phyloP scores from a whole-genome alignment of 2,797 vertebrate genomes.

The Pseudochirops cupreus region DNA sequence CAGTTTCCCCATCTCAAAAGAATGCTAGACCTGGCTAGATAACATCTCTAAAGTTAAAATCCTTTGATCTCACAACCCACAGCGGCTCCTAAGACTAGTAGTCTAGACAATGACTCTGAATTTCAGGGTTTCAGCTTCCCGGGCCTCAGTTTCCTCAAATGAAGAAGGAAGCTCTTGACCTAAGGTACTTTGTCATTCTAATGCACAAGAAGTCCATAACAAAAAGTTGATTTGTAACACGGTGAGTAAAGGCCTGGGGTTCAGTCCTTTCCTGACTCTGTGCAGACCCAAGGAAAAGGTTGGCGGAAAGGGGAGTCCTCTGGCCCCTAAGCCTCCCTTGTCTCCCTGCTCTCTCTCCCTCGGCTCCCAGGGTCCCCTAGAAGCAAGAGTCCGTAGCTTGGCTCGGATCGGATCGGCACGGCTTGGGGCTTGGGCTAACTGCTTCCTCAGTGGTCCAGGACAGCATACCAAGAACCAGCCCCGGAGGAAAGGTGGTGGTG shows the following conservation, averaged over 20 bases:
- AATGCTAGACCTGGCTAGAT: not conserved
- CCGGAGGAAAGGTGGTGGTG: not conserved
- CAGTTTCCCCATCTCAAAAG: not conserved
- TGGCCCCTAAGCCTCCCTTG: not conserved
- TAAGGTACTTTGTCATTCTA: not conserved
- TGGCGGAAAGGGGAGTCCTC: not conserved
- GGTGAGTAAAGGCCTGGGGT: not conserved
- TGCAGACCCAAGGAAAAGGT: not conserved
- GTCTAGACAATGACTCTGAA: not conserved
- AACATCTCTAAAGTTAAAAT: not conserved
- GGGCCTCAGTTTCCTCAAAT: not conserved
- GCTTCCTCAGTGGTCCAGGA: not conserved
- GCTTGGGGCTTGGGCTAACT: not conserved
- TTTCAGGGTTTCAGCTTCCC: not conserved
- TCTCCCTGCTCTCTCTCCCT: not conserved
- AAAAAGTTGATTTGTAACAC: not conserved
- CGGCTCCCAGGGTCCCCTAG: conserved; percentile 23
- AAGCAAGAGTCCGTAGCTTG: not conserved
- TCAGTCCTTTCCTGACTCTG: not conserved
- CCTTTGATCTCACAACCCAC: not conserved
- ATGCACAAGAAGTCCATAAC: not conserved
- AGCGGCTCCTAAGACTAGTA: rapidly evolving
- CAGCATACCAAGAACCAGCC: not conserved
- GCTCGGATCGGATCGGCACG: not conserved
- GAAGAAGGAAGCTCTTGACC: not conserved